Percentiles rank a stretch among this genome's conserved stretches.
Evolutionary conservation across 2,113 vertebrate genomes (phyloP).

Genomic region (Pomatorhinus ruficollis): DNA sequence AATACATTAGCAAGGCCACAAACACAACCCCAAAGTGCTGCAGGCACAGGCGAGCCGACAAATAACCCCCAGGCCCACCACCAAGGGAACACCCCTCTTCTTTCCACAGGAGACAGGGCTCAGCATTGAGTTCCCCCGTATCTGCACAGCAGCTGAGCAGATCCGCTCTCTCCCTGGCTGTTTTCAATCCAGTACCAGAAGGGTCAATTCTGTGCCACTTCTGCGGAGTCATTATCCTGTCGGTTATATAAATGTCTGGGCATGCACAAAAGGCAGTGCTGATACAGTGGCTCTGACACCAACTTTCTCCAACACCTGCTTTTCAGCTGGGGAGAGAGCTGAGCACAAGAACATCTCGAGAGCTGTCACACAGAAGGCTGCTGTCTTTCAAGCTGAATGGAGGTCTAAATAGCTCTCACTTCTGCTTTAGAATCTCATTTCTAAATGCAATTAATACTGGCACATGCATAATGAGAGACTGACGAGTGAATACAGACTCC

Average conservation of each 20-base stretch:
- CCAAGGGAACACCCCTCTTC: neutral
- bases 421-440: slow-evolving; percentile 63
- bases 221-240: slow-evolving; percentile 61
- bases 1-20: slow-evolving; percentile 18
- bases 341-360: slow-evolving; percentile 53
- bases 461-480: slow-evolving; percentile 64
- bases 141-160: neutral
- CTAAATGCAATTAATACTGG: slow-evolving; percentile 68
- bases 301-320: slow-evolving; percentile 62
- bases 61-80: neutral
- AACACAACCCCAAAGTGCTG: slow-evolving; percentile 9
- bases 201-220: slow-evolving; percentile 57
- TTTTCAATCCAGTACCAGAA: slow-evolving; percentile 39
- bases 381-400: slow-evolving; percentile 64
- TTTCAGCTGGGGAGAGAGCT: slow-evolving; percentile 65
- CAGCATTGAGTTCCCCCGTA: neutral
- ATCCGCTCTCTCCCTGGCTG: neutral
- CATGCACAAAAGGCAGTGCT: slow-evolving; percentile 67
- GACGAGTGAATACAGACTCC: slow-evolving; percentile 55
- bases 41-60: neutral
- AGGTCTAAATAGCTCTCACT: slow-evolving; percentile 57
- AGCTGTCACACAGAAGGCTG: slow-evolving; percentile 58
- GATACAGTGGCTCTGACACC: slow-evolving; percentile 49
- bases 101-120: neutral
- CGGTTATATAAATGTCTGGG: slow-evolving; percentile 68